Conservation (phyloP, 1,140 invertebrate genomes). For the Drosophila azteca region DNA sequence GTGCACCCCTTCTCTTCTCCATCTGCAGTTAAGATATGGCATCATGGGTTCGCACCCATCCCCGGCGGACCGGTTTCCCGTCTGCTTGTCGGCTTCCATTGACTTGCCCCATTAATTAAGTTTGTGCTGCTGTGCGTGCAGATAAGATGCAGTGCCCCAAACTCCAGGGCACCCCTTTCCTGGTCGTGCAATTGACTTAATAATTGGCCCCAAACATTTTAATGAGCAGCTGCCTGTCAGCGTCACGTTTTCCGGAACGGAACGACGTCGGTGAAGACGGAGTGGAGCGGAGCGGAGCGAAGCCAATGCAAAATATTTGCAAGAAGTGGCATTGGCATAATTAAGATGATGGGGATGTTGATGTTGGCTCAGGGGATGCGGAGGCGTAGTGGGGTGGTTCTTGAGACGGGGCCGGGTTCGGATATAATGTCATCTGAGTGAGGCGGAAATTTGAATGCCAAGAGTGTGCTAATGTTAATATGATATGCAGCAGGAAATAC, state of each 20-base stretch:
- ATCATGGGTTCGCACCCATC: slow-evolving; percentile 4
- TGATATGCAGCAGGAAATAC: slow-evolving; percentile 59
- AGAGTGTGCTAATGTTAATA: slow-evolving; percentile 59
- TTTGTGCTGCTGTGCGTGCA: slow-evolving; percentile 32
- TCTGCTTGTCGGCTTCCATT: slow-evolving; percentile 11
- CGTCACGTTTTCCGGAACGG: slow-evolving; percentile 56
- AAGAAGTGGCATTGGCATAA: slow-evolving; percentile 69
- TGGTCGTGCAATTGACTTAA: slow-evolving; percentile 43
- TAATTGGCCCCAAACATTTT: slow-evolving; percentile 78
- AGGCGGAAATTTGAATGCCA: slow-evolving; percentile 75
- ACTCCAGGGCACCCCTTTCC: slow-evolving; percentile 11
- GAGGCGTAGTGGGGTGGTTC: neutral
- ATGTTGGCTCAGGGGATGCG: neutral
- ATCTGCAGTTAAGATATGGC: neutral
- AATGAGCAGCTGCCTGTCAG: slow-evolving; percentile 68
- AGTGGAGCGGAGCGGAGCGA: slow-evolving; percentile 1
- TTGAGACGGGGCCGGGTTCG: neutral
- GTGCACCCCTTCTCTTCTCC: neutral
- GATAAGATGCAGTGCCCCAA: slow-evolving; percentile 37
- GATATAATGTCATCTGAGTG: slow-evolving; percentile 24
- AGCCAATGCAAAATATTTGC: slow-evolving; percentile 61
- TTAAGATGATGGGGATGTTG: slow-evolving; percentile 45
- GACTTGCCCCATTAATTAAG: slow-evolving; percentile 57
- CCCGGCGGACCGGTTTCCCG: slow-evolving; percentile 8
- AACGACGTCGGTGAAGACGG: neutral